Evolutionary conservation across 2,888 invertebrate genomes (phyloP).

Genomic region (Andrena camellia): DNA sequence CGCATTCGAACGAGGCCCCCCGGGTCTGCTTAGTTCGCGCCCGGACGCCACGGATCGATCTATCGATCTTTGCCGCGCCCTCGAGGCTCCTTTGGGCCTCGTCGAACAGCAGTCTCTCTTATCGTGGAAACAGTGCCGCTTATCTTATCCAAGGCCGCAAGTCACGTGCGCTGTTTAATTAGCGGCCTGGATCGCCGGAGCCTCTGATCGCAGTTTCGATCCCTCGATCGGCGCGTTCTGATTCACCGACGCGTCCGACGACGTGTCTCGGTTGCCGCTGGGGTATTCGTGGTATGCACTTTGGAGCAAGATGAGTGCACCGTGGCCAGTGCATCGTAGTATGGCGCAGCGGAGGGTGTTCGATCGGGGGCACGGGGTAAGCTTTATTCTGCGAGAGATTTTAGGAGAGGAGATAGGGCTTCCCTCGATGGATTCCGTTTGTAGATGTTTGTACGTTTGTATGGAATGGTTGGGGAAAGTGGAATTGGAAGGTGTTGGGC

Average conservation of each 20-base stretch:
- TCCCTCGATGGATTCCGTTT: too few species aligned
- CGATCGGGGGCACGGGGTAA: conserved; percentile 79
- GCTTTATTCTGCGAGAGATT: conserved; percentile 21
- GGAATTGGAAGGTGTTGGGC: too few species aligned
- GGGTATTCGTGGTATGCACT: conserved; percentile 22
- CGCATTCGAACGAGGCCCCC: conserved; percentile 48
- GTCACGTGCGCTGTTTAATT: background rate
- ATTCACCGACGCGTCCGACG: background rate
- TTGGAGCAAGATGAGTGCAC: conserved; percentile 86
- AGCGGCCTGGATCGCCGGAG: background rate
- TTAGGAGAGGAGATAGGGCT: background rate
- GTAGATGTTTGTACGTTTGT: too few species aligned
- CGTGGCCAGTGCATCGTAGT: conserved; percentile 91
- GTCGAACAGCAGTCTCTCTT: background rate
- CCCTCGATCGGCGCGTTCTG: background rate
- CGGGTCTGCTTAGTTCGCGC: background rate
- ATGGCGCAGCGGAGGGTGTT: conserved; percentile 84
- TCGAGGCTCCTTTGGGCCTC: background rate
- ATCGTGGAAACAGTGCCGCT: background rate
- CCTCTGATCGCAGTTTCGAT: background rate
- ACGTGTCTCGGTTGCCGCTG: background rate
- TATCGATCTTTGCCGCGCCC: background rate
- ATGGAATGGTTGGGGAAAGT: too few species aligned
- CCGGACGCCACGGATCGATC: background rate
- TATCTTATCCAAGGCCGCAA: background rate